Evolutionary conservation across 2,888 invertebrate genomes (phyloP), one percentile per base, ranked within the genome.

Genomic region (Aromia moschata): DNA sequence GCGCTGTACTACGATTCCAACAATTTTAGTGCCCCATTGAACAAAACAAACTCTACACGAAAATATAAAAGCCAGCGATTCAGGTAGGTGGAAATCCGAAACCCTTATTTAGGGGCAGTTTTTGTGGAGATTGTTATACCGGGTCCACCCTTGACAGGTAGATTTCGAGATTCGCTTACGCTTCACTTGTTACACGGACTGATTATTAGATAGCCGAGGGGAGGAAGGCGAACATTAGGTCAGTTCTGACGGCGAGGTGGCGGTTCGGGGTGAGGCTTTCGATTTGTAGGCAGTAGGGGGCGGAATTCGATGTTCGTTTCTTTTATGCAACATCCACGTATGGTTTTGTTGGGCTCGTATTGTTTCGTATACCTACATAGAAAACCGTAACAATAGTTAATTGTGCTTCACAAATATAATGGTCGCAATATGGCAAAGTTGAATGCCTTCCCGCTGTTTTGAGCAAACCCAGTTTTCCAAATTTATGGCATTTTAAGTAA

Each of bases 161-260:
- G 75, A 69, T 69, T 63, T 67, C 63, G 59, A 65, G 66, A 70
- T 70, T 65, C 69, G 68, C 76, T 78, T 73, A 76, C 75, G 77
- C 77, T 74, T 77, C 78, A 79, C 79, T 79, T 79, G 79, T 72
- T 75, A 57, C 70, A 68, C 71, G 69, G 72, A 74, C 74, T 75
- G 76, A 77, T 77, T 76, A 79, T 76, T 73, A 75, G 76, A 78
- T 78, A 77, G 77, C 77, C 70, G 76, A 74, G 69, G 73, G 69
- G 67, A 64, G 63, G 67, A 68, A 64, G 71, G 68, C 69, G 69
- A 60, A 64, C 57, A 56, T 60, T 64, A 51, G 60, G 57, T 60
- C 60, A 64, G 45, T 60, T 56, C 52, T 55, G 51, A 52, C 52
- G 30, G 46, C 60, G n/a, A 47, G 38, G 54, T 63, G 61, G 64